These are phyloP conservation scores for Callyntrura sp. DNA, from an alignment of 2,888 invertebrate genomes.

Conservation along the genomic window DNA sequence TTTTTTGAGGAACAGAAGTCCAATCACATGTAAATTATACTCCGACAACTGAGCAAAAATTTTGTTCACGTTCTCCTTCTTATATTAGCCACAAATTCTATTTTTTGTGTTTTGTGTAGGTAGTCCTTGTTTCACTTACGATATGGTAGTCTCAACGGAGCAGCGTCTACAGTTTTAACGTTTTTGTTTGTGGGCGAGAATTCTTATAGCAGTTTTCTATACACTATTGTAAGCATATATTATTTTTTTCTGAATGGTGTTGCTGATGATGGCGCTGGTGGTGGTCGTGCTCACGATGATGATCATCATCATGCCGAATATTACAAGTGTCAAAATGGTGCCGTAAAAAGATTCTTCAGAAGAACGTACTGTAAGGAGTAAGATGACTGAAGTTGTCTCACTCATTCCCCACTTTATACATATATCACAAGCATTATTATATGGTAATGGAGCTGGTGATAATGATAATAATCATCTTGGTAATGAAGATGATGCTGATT, in stretches of 20 bases:
- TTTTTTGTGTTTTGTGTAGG: conserved; percentile 81
- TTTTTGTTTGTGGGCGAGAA: conserved; percentile 75
- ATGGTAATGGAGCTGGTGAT: conserved; percentile 60
- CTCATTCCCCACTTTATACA: conserved; percentile 26
- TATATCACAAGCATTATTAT: conserved; percentile 65
- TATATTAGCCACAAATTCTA: conserved; percentile 82
- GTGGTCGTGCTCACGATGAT: conserved; percentile 53
- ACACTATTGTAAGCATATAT: conserved; percentile 73
- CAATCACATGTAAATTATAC: conserved; percentile 72
- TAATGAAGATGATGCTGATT: conserved; percentile 53
- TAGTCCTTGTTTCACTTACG: conserved; percentile 63
- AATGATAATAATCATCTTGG: conserved; percentile 62
- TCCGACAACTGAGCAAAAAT: conserved; percentile 80
- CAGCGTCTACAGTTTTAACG: conserved; percentile 44
- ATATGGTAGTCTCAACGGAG: conserved; percentile 20
- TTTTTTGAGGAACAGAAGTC: conserved; percentile 64
- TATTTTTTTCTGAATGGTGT: conserved; percentile 62
- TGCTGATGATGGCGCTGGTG: conserved; percentile 55
- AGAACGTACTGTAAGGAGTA: conserved; percentile 17
- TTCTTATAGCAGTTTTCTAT: conserved; percentile 63
- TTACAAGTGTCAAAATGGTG: conserved; percentile 60
- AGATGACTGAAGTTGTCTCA: conserved; percentile 70
- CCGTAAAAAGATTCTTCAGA: conserved; percentile 32
- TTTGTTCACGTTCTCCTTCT: conserved; percentile 81
- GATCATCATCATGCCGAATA: conserved; percentile 67